Base-by-base conservation (phyloP, 1,140 invertebrate species). In the Odontomachus brunneus region DNA sequence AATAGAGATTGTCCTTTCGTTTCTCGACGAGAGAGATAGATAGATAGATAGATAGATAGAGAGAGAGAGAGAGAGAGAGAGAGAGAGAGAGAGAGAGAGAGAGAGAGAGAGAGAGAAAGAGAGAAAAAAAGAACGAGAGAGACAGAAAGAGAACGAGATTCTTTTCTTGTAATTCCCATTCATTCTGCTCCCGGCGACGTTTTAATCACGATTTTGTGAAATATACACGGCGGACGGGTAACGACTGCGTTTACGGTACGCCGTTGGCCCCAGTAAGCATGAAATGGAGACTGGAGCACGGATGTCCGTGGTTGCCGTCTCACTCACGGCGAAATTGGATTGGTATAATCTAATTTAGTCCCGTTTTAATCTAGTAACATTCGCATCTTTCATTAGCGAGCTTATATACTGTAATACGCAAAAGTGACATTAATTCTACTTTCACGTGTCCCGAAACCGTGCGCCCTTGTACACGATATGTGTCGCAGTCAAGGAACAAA, bases 191-290 rank as follows among this genome's bases (percentile, higher is more conserved):
- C 15, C 49, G 49, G 29, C 26, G 38, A 24, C 49, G 19, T 51
- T 76, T 76, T 76, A 76, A 76, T 76, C 53, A 66, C 29, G 74
- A 29, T 66, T 76, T 76, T 24, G 19, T 53, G 51, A 66, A 76
- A 76, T 66, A 76, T 76, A 53, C 38, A 44, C 17, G 2, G 3
- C 26, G 3, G n/a, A 17, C 9, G 14, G 29, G 29, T 17, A 76
- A 38, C 24, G 29, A 14, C 71, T 5, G 55, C 49, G 19, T 66
- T 76, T 66, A 66, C 12, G 26, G 11, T 17, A 29, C 15, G 22
- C 48, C 51, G 3, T 19, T 76, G 19, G 19, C 15, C 14, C 17
- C 33, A 15, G 2, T 51, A 33, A 48, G 1, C 7, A 49, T 2
- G 63, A 63, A 63, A 15, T 49, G 26, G 19, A 49, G 44, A 44